phyloP scores from a whole-genome alignment of 2,888 invertebrate genomes.

The Epinotia ramella region DNA sequence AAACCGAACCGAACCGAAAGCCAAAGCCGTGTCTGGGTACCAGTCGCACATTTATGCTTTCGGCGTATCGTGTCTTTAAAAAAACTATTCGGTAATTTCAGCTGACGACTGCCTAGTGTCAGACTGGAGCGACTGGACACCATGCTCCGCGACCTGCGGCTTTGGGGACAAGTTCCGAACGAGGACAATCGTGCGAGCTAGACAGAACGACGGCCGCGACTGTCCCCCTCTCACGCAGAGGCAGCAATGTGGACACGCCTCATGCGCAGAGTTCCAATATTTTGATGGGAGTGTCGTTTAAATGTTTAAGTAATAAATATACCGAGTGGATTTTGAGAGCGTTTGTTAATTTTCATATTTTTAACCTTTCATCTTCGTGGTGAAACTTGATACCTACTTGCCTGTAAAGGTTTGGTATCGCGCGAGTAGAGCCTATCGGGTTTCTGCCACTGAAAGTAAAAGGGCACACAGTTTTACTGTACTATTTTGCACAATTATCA shows the following conservation, averaged over 20 bases:
- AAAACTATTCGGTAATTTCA: slow-evolving; percentile 59
- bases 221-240: slow-evolving; percentile 71
- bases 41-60: neutral
- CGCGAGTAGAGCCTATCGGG: no score
- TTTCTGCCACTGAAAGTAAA: no score
- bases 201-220: slow-evolving; percentile 89
- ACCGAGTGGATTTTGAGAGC: neutral
- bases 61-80: neutral
- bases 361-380: neutral
- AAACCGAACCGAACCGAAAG: no score
- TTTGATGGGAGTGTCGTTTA: slow-evolving; percentile 53
- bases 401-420: no score
- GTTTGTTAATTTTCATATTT: neutral
- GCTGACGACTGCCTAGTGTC: slow-evolving; percentile 93
- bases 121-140: slow-evolving; percentile 93
- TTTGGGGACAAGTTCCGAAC: slow-evolving; percentile 93
- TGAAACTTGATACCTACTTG: no score
- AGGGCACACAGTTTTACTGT: no score
- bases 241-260: slow-evolving; percentile 73
- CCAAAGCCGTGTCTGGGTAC: no score
- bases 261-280: slow-evolving; percentile 73
- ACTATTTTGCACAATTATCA: no score
- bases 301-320: slow-evolving; percentile 9
- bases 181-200: slow-evolving; percentile 89
- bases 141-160: slow-evolving; percentile 94